Evolutionary conservation across 2,888 invertebrate species (phyloP), one percentile per base, ranked within the genome.

Genomic region (Nycteola revayana): DNA sequence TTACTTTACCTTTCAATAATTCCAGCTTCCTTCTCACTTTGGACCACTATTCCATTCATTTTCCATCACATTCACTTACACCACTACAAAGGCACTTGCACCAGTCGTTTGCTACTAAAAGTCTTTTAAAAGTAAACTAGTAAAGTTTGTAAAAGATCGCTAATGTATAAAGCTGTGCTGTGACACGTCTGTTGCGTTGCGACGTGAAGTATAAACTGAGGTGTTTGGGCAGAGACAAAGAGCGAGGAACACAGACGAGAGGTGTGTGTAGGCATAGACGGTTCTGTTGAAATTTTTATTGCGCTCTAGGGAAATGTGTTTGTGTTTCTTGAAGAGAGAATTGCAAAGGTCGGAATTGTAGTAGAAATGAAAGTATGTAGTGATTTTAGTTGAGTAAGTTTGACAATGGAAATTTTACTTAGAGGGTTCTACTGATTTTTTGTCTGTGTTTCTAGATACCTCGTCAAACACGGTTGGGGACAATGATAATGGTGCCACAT

Each of bases 41-140:
- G 64, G 7, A 62, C 42, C 1, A 66, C 54, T 18, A 75, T 59
- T 43, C 75, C 74, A 53, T 75, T 79, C 78, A 78, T 75, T 42
- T 59, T 43, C 11, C 32, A 58, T 62, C 55, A 55, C 55, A 42
- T 45, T 53, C 50, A 47, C 43, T 53, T 48, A 35, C 36, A 32
- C 43, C 51, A 59, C 54, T 45, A 44, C 34, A 55, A 58, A 59
- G 59, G 60, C 56, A 60, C 56, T 57, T 17, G 42, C 61, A 57
- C 49, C 40, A 21, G 10, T 25, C 23, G 9, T 14, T 9, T 28
- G 24, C 18, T 29, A 23, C 10, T 20, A 32, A 32, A 21, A 36
- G 20, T 25, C 28, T 7, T 22, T 8, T 37, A 38, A 41, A 42
- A 37, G 23, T 35, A 23, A n/a, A 32, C 43, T 38, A 27, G 25